Base-by-base conservation (phyloP, 2,797 vertebrate genomes). In the Phrynocephalus forsythii region DNA sequence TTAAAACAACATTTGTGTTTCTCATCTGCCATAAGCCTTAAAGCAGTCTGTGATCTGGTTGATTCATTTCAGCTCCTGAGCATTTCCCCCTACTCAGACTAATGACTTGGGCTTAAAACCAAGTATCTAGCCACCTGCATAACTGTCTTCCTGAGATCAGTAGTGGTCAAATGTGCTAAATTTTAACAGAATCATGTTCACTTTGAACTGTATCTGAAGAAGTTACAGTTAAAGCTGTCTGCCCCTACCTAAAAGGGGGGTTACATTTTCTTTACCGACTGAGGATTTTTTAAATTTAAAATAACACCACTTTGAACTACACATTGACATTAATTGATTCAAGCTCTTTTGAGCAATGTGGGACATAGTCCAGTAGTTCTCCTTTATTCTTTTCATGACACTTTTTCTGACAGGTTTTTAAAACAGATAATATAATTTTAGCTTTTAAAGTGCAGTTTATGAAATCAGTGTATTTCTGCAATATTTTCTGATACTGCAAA, bases 351-450 rank as follows among this genome's bases (percentile, higher is more conserved):
- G 81, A 50, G 20, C 66, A 38, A 72, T 0, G 0, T 88, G 50
- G 44, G 82, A 83, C 13, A 77, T 68, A 80, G 73, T 91, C 38
- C 86, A 85, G 79, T 79, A 89, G 71, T 90, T 93, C 91, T 87
- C 69, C 22, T 76, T 26, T 71, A 4, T 30, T 89, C 90, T 93
- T 76, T 87, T 38, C 56, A 79, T 50, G 3, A 48, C 3, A 38
- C 15, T 85, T 88, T 88, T 87, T 52, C 6, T 56, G 28, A 8
- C 22, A 38, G 33, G 16, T 79, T 78, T 13, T 5, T 48, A 0
- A 75, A 85, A 22, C 48, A 44, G 73, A 86, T 30, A 75, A 50
- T 30, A 84, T 75, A 28, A 44, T 44, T 24, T 26, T 38, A 84
- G 1, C 78, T 48, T 66, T 80, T 68, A 26, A 50, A 7, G 60